phyloP scores from a whole-genome alignment of 1,140 invertebrate genomes.

The Yoshiicerus persimilis region DNA sequence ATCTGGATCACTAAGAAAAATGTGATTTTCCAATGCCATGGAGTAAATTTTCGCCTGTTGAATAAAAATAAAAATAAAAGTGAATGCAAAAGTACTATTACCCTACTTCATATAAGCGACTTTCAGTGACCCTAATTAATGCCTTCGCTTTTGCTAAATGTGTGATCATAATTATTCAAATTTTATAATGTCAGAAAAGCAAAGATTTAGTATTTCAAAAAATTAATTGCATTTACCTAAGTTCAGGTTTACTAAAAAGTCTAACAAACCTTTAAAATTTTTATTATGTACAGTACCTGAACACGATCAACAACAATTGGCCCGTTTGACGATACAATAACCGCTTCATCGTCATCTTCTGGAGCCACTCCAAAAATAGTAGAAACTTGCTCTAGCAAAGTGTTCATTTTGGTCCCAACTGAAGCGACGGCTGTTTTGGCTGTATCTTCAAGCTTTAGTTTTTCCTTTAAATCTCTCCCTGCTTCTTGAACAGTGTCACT shows the following conservation, averaged over 20 bases:
- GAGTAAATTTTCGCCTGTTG: slow-evolving; percentile 46
- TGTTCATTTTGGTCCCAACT: slow-evolving; percentile 32
- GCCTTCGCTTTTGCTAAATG: too few relatives aligned
- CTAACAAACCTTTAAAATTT: not conserved
- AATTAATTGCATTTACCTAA: too few relatives aligned
- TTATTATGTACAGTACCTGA: not conserved
- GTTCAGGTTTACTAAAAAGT: not conserved
- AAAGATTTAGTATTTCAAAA: too few relatives aligned
- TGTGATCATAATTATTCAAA: too few relatives aligned
- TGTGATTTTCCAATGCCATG: slow-evolving; percentile 33
- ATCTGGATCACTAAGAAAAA: slow-evolving; percentile 42
- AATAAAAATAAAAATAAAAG: not conserved
- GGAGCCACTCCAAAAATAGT: slow-evolving; percentile 48
- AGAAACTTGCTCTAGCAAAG: slow-evolving; percentile 45
- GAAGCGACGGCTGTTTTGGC: slow-evolving; percentile 31
- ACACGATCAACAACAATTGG: slow-evolving; percentile 33
- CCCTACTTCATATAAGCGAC: too few relatives aligned
- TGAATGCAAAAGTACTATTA: too few relatives aligned
- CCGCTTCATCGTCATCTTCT: slow-evolving; percentile 48
- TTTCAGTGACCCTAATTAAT: too few relatives aligned
- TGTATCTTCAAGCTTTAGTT: slow-evolving; percentile 45
- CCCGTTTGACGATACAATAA: not conserved
- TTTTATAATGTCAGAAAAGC: too few relatives aligned
- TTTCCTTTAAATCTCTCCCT: slow-evolving; percentile 45
- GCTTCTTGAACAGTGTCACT: slow-evolving; percentile 43